phyloP scores from a whole-genome alignment of 2,113 vertebrate species.

The Paralichthys olivaceus region DNA sequence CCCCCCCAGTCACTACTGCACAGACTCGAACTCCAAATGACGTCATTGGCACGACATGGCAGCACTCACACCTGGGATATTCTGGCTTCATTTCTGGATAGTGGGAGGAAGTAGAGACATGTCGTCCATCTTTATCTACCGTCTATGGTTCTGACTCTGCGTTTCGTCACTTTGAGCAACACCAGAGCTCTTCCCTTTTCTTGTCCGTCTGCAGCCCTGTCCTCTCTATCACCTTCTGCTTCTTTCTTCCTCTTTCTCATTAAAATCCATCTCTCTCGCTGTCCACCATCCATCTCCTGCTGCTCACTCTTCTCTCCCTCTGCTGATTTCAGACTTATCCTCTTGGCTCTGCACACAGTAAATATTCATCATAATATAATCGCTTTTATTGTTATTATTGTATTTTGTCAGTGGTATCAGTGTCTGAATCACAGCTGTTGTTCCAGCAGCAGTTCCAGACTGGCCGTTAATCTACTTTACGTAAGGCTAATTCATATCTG shows the following conservation, averaged over 20 bases:
- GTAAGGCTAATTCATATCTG: slow-evolving; percentile 46
- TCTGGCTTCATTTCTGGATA: no score
- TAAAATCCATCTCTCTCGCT: slow-evolving; percentile 2
- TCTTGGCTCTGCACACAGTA: slow-evolving; percentile 9
- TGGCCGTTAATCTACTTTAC: slow-evolving; percentile 42
- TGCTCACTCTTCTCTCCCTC: neutral
- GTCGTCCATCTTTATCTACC: no score
- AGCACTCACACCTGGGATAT: no score
- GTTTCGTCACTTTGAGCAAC: no score
- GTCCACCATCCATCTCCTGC: neutral
- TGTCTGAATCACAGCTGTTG: slow-evolving; percentile 60
- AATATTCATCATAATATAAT: slow-evolving; percentile 36
- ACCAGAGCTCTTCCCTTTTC: neutral
- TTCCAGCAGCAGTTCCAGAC: slow-evolving; percentile 37
- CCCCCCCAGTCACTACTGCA: no score
- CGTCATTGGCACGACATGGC: no score
- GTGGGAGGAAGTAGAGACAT: no score
- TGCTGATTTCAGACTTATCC: slow-evolving; percentile 20
- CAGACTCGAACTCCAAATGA: no score
- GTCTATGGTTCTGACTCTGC: no score
- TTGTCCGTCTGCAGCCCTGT: neutral
- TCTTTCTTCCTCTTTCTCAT: slow-evolving; percentile 2
- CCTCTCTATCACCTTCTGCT: slow-evolving; percentile 21
- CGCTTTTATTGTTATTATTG: slow-evolving; percentile 28
- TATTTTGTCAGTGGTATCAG: slow-evolving; percentile 25